Evolutionary conservation across 2,888 invertebrate species (phyloP), one percentile per base, ranked within the genome.

Genomic region (Lutraria lutraria): DNA sequence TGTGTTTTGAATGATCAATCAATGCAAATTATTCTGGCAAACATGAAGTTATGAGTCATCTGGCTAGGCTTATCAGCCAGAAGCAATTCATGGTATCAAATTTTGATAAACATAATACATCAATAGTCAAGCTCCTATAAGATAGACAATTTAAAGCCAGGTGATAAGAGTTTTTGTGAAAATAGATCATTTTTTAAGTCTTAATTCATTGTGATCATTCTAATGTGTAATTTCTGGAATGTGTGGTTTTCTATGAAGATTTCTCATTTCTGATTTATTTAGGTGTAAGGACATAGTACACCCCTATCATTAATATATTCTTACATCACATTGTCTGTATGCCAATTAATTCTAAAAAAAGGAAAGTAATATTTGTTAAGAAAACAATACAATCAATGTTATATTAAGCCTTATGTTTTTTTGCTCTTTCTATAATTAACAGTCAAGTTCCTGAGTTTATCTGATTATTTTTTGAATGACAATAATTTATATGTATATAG

Each of bases 81-180:
- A 43, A 43, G 88, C 80, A 85, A 88, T 88, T 88, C 80, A 56
- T 84, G 6, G 88, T 84, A 88, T 88, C 88, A 81, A 80, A 88
- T 88, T 88, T 68, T 72, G 88, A 88, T 88, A 85, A 85, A 84
- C 85, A 68, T 68, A 81, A 88, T 79, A 84, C 84, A 88, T 84
- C 88, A 85, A 84, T 84, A 68, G 84, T 13, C 21, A 54, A 54
- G 53, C 76, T 84, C 13, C 53, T 84, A 84, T 84, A 54, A 52
- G 53, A 81, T 81, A 54, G 16, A 53, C 52, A 81, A 25, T 52
- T 81, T 25, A 81, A 54, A 53, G 0, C 52, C 34, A 31, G 79
- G 15, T 68, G 63, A 68, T 68, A 68, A 68, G 25, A 68, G n/a
- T 63, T 25, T 68, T 68, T 76, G 76, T 34, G 34, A 76, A 76